Evolutionary conservation across 1,140 invertebrate species (phyloP).

Genomic region (Protaetia brevitarsis): DNA sequence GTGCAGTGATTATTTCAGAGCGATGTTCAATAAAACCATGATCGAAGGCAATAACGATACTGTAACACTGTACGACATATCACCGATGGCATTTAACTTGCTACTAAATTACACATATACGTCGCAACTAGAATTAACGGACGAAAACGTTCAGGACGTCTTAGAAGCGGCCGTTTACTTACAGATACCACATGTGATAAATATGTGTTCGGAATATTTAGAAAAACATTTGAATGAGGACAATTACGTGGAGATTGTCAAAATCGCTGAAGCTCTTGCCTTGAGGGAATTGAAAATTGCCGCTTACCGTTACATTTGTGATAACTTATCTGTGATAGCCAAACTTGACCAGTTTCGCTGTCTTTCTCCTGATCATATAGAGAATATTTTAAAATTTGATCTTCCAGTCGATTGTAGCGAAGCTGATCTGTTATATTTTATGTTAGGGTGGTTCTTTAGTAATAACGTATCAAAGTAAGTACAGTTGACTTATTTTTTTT

Average conservation of each 20-base stretch:
- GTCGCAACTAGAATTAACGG: constrained; percentile 58
- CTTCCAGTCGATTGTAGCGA: constrained; percentile 71
- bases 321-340: constrained; percentile 61
- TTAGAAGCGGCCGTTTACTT: constrained; percentile 66
- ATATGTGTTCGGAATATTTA: constrained; percentile 67
- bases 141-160: constrained; percentile 69
- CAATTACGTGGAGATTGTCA: constrained; percentile 70
- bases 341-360: constrained; percentile 59
- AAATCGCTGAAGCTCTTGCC: constrained; percentile 67
- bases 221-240: constrained; percentile 65
- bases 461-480: constrained; percentile 45
- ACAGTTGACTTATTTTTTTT: neutral
- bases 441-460: constrained; percentile 56
- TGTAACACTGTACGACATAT: constrained; percentile 50
- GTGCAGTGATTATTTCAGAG: constrained; percentile 72
- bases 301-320: constrained; percentile 66
- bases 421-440: constrained; percentile 57
- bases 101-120: constrained; percentile 72
- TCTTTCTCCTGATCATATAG: constrained; percentile 59
- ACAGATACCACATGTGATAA: constrained; percentile 65
- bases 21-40: constrained; percentile 75
- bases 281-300: constrained; percentile 56
- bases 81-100: constrained; percentile 56
- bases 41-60: constrained; percentile 63
- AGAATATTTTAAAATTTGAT: constrained; percentile 62